phyloP scores from a whole-genome alignment of 2,113 vertebrate genomes.

The Tupaia tana region DNA sequence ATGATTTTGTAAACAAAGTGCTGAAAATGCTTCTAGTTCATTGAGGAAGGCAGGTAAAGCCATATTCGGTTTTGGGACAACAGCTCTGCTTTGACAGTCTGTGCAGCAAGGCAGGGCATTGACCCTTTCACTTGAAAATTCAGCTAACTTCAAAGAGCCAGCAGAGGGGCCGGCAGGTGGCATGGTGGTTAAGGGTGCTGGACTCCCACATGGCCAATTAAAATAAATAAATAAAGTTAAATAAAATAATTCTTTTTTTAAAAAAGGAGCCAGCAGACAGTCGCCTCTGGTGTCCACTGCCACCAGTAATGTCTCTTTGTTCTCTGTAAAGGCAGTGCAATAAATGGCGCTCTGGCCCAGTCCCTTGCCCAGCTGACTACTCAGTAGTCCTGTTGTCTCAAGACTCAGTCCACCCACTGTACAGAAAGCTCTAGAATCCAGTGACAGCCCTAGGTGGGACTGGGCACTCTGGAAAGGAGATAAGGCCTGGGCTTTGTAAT shows the following conservation, averaged over 20 bases:
- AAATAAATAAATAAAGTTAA: too few species aligned
- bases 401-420: background rate
- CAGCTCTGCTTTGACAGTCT: too few species aligned
- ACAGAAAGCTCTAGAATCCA: background rate
- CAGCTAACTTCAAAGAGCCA: too few species aligned
- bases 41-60: background rate
- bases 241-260: too few species aligned
- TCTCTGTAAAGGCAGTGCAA: background rate
- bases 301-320: background rate
- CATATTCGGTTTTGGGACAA: background rate
- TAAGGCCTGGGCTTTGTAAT: background rate
- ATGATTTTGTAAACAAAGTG: background rate
- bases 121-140: too few species aligned
- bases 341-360: background rate
- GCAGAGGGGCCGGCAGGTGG: too few species aligned
- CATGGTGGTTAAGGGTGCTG: too few species aligned
- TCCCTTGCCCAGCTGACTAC: background rate
- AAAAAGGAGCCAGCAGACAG: background rate
- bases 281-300: background rate
- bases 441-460: background rate
- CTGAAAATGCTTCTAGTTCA: background rate
- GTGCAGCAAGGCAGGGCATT: too few species aligned
- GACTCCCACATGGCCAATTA: too few species aligned
- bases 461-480: background rate
- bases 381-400: background rate